Conservation (phyloP, 2,888 invertebrate genomes). For the Eumacrocentrus americanus region DNA sequence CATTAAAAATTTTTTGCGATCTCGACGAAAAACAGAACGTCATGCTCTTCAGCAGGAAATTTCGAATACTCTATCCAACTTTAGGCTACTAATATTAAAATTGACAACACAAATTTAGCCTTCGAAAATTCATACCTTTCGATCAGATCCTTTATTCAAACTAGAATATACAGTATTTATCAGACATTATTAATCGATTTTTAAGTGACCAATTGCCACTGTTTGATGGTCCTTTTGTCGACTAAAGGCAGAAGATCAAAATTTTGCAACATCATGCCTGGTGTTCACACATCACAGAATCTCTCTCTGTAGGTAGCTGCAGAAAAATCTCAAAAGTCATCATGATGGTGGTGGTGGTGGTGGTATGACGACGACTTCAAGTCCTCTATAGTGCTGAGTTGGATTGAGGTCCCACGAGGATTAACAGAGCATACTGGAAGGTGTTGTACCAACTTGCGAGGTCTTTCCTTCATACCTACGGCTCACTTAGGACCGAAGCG, state of each 20-base stretch:
- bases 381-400: background rate
- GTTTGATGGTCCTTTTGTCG: conserved; percentile 21
- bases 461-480: conserved; percentile 38
- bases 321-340: background rate
- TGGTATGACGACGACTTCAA: too few relatives aligned
- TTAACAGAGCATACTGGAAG: background rate
- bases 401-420: background rate
- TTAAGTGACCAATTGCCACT: conserved; percentile 56
- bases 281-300: conserved; percentile 35
- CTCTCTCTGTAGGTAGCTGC: background rate
- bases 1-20: too few relatives aligned
- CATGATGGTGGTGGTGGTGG: conserved; percentile 10
- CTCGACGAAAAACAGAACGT: too few relatives aligned
- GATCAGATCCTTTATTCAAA: background rate
- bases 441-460: conserved; percentile 12
- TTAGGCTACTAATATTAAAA: too few relatives aligned
- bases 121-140: too few relatives aligned
- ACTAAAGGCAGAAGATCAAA: conserved; percentile 32
- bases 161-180: background rate
- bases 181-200: conserved; percentile 55
- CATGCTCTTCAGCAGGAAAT: too few relatives aligned
- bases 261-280: conserved; percentile 48
- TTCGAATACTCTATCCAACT: too few relatives aligned
- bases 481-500: conserved; percentile 43
- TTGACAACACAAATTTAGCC: too few relatives aligned